Conservation (phyloP, 2,113 vertebrate genomes). For the Pterocles burchelli region DNA sequence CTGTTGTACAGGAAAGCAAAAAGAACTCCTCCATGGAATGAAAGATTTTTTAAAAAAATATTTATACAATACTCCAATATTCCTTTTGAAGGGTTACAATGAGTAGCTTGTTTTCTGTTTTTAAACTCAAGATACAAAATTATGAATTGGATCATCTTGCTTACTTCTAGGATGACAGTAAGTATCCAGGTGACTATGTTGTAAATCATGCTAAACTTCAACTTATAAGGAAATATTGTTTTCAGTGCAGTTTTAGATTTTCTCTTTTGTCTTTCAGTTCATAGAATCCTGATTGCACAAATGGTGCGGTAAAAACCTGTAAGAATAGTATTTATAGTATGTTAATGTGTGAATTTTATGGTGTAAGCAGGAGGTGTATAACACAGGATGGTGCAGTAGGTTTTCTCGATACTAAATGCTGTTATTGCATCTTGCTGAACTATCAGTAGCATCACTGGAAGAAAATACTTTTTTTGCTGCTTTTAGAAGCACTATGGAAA, state of each 20-base stretch:
- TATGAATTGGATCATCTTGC: background rate
- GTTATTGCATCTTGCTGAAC: background rate
- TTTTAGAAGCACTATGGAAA: background rate
- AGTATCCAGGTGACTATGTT: background rate
- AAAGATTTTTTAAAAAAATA: background rate
- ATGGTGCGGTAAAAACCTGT: background rate
- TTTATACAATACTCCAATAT: background rate
- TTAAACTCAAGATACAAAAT: background rate
- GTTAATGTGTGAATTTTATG: background rate
- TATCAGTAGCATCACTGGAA: background rate
- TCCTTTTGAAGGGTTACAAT: background rate
- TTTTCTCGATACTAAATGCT: background rate
- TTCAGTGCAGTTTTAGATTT: background rate
- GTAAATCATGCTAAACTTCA: background rate
- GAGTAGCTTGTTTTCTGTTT: background rate
- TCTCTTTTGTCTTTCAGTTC: background rate
- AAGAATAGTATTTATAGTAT: background rate
- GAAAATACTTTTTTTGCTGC: background rate
- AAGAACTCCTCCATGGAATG: background rate
- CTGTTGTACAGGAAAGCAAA: background rate
- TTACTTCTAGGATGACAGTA: background rate
- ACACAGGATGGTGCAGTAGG: background rate
- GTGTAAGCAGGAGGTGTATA: background rate
- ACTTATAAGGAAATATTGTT: background rate
- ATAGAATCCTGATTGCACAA: slow-evolving; percentile 34